Evolutionary conservation across 2,888 invertebrate genomes (phyloP), one percentile per base, ranked within the genome.

Genomic region (Tachina grossa): DNA sequence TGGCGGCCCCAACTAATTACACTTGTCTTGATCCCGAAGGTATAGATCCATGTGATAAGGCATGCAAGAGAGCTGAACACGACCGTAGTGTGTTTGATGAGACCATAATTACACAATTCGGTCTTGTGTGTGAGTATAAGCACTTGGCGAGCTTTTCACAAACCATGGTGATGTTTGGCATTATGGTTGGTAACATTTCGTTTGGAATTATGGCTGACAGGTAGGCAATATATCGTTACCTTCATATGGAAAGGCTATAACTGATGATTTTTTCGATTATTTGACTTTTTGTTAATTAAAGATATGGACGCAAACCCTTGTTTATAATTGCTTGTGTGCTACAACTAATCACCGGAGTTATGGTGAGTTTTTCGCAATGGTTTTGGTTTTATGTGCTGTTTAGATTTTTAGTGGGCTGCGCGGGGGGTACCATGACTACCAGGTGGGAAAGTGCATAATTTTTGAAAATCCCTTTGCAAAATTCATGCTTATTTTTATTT

Each of bases 361-460:
- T 94, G 0, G 95, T 96, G 22, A 95, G 96, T 0, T 94, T 95
- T 85, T 95, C 96, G 0, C 95, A 96, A 3, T 95, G 95, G 93
- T 95, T 94, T 78, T 91, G 93, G 90, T 88, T 93, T 8, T 96
- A 97, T 89, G 94, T 96, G 10, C 81, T 95, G 0, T 93, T 96
- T 66, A 93, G 97, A 59, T 96, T 97, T 90, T 89, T 96, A 22
- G 94, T 95, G 14, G 97, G 96, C 0, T 93, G 96, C 39, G 96
- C 96, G 1, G 97, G 96, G 63, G 97, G 97, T 51, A 96, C 96
- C 0, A 97, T 97, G 96, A 95, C 96, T 71, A 96, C 96, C 61
- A 91, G 92, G 92, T 92, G 78, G 75, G 72, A 5, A 11, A 39
- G 22, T n/a, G 49, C 8, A 10, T 9, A 10, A n/a, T 11, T 11